Evolutionary conservation across 2,888 invertebrate species (phyloP).

Genomic region (Sympetrum striolatum): DNA sequence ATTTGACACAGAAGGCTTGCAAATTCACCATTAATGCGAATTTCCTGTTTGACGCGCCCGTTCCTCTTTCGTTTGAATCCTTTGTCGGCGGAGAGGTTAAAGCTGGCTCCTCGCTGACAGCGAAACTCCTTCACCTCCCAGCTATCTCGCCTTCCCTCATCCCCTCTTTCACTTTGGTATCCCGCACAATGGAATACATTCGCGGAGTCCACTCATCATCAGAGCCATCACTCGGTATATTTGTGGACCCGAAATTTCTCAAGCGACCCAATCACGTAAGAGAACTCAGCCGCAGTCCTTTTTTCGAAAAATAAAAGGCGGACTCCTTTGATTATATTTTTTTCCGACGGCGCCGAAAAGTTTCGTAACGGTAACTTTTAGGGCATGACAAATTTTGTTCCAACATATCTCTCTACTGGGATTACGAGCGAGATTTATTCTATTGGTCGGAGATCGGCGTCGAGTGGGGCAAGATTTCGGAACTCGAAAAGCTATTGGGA

Average conservation of each 20-base stretch:
- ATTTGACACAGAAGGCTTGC: background rate
- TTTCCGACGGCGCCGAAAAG: background rate
- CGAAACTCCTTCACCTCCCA: background rate
- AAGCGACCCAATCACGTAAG: background rate
- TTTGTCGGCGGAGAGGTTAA: background rate
- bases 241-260: background rate
- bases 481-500: background rate
- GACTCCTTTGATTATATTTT: background rate
- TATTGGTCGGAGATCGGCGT: conserved; percentile 6
- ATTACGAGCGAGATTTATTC: conserved; percentile 33
- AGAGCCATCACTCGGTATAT: background rate
- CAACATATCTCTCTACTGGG: conserved; percentile 13
- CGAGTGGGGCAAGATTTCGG: background rate
- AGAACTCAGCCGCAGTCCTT: background rate
- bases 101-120: background rate
- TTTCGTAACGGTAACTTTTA: conserved; percentile 32
- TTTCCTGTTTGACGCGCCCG: background rate
- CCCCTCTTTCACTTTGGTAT: background rate
- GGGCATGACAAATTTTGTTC: conserved; percentile 35
- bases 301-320: background rate
- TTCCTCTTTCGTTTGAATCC: background rate
- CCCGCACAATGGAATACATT: background rate
- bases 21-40: background rate
- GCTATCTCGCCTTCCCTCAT: background rate
- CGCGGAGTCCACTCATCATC: conserved; percentile 26